A percentile compares a stretch with the other conserved stretches of the same genome.
These are phyloP conservation scores for Penaeus chinensis DNA, from an alignment of 1,140 invertebrate genomes.

Conservation along the genomic window DNA sequence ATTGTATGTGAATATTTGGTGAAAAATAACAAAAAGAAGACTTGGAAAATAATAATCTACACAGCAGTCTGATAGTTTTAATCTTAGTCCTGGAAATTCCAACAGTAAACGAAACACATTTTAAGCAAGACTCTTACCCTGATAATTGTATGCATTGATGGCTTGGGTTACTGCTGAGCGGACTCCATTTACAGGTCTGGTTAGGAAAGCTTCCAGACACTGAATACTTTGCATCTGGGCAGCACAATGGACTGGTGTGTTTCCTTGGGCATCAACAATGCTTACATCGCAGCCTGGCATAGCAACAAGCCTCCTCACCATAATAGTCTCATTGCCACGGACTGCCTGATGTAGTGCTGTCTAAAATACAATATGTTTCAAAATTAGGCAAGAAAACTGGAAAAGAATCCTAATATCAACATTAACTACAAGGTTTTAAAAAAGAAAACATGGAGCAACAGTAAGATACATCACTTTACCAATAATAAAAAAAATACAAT, in stretches of 20 bases:
- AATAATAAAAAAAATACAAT: too few relatives aligned
- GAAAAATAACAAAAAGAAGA: too few relatives aligned
- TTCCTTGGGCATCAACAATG: slow-evolving; percentile 51
- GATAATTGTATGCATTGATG: slow-evolving; percentile 58
- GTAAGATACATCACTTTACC: too few relatives aligned
- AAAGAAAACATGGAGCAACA: too few relatives aligned
- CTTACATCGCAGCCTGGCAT: slow-evolving; percentile 53
- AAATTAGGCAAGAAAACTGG: background rate
- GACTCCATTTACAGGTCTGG: slow-evolving; percentile 51
- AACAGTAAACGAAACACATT: background rate
- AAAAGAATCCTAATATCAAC: background rate
- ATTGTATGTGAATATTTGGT: background rate
- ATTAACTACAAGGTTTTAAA: background rate
- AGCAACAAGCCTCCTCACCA: slow-evolving; percentile 51
- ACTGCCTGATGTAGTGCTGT: slow-evolving; percentile 60
- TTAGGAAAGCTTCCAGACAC: slow-evolving; percentile 50
- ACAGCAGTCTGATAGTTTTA: background rate
- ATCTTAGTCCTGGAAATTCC: background rate
- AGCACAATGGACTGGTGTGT: slow-evolving; percentile 57
- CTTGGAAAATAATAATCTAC: background rate
- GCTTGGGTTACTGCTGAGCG: slow-evolving; percentile 47
- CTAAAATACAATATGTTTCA: slow-evolving; percentile 5
- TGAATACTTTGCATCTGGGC: slow-evolving; percentile 32
- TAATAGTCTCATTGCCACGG: slow-evolving; percentile 50
- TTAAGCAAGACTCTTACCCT: slow-evolving; percentile 35